Conservation (phyloP, 53 echinoderm and acorn worm genomes). For the Glandiceps talaboti region DNA sequence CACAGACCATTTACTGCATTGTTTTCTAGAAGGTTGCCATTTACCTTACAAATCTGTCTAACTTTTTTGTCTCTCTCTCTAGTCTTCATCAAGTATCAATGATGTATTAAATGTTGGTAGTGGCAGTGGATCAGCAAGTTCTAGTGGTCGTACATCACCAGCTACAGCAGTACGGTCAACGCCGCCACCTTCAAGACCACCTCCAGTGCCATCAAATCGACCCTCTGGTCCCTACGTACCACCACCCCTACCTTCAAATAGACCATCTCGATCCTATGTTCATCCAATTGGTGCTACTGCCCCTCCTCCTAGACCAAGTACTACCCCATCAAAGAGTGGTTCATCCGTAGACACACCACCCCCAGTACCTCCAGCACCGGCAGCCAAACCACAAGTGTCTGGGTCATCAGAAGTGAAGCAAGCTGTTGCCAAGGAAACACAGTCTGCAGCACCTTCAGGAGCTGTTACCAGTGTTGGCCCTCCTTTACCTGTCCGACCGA, state of each 20-base stretch:
- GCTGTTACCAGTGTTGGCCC: background rate
- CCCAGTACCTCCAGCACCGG: background rate
- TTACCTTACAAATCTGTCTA: too few relatives aligned
- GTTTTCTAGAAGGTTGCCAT: too few relatives aligned
- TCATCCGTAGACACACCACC: background rate
- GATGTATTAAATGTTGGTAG: background rate
- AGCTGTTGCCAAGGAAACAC: background rate
- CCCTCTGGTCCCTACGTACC: constrained; percentile 3
- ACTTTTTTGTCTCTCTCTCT: too few relatives aligned
- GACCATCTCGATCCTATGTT: constrained; percentile 13
- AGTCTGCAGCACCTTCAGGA: background rate
- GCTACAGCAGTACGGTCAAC: too few relatives aligned
- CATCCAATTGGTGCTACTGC: background rate
- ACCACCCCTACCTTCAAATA: constrained; percentile 34
- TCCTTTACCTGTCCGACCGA: background rate
- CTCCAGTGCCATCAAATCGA: constrained; percentile 15
- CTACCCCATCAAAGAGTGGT: background rate
- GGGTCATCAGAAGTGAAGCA: background rate
- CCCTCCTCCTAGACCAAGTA: background rate
- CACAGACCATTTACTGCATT: too few relatives aligned
- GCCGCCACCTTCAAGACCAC: constrained; percentile 11
- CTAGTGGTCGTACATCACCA: background rate
- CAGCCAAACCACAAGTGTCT: too few relatives aligned
- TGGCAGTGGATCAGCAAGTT: background rate
- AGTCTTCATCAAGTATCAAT: background rate